These are phyloP conservation scores for Laterallus jamaicensis DNA, from an alignment of 2,113 vertebrate genomes.

Conservation along the genomic window DNA sequence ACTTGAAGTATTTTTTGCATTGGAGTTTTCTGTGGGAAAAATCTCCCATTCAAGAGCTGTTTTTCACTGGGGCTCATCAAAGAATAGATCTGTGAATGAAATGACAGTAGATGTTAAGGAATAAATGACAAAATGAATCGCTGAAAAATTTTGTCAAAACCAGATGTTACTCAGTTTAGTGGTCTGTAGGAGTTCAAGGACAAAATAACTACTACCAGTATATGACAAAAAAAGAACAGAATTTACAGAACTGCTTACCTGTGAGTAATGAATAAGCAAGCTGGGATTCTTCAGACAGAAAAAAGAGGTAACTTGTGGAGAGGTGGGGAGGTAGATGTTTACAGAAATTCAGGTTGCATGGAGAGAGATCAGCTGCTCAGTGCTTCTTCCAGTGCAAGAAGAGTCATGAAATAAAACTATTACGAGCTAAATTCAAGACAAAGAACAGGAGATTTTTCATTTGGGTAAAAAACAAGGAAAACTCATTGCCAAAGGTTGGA, in stretches of 20 bases:
- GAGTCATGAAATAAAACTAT: neutral
- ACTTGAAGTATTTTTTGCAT: neutral
- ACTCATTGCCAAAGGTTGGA: neutral
- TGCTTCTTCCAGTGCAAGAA: neutral
- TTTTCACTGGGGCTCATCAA: neutral
- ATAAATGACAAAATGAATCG: neutral
- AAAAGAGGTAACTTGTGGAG: neutral
- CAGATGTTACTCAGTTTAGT: neutral
- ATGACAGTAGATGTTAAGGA: neutral
- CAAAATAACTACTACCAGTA: neutral
- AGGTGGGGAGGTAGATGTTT: neutral
- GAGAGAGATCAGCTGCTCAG: neutral
- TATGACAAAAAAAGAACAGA: neutral
- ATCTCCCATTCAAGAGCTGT: rapidly evolving
- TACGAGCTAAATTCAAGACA: neutral
- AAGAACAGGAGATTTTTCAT: neutral
- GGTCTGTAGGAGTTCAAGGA: neutral
- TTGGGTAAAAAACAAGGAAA: neutral
- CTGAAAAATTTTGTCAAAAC: neutral
- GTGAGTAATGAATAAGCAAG: neutral
- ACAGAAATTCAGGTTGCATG: neutral
- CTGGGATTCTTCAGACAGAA: neutral
- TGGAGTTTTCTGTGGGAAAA: neutral
- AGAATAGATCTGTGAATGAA: neutral
- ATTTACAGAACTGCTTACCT: neutral